Conservation (phyloP, 30 jellyfish, hydroid and myxozoan species). For the Pseudorhiza aurosa region DNA sequence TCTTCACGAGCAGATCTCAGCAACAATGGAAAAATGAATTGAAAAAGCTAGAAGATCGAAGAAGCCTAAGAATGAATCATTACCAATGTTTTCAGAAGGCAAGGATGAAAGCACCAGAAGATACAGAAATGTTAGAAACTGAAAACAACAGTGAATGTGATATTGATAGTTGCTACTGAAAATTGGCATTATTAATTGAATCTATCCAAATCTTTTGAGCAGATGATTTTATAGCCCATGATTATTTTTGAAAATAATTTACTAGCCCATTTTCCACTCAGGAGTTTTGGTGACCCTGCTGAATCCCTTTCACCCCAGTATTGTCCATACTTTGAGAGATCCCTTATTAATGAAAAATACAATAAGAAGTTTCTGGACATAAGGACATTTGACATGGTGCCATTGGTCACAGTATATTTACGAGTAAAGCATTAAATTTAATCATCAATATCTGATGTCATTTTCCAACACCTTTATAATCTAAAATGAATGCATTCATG, state of each 20-base stretch:
- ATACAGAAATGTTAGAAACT: not conserved
- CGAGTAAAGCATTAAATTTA: too few species aligned
- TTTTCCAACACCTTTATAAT: too few species aligned
- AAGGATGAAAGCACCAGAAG: not conserved
- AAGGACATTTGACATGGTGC: too few species aligned
- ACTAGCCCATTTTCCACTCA: conserved; percentile 17
- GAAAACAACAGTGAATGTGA: not conserved
- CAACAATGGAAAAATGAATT: conserved; percentile 15
- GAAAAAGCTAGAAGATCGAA: conserved; percentile 23
- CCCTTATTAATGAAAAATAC: too few species aligned
- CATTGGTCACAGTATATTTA: too few species aligned
- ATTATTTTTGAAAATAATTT: not conserved
- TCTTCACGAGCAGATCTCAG: conserved; percentile 20
- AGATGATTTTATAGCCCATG: conserved; percentile 21
- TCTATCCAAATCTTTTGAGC: not conserved
- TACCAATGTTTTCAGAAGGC: conserved; percentile 10
- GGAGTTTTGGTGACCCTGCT: conserved; percentile 29
- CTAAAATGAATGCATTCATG: too few species aligned
- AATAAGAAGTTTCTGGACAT: too few species aligned
- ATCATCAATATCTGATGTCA: too few species aligned
- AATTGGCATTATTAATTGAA: not conserved
- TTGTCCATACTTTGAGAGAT: conserved; percentile 17
- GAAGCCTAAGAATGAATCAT: not conserved
- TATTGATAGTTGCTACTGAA: not conserved
- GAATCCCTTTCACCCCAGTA: conserved; percentile 28